Evolutionary conservation across 2,113 vertebrate genomes (phyloP), one percentile per base, ranked within the genome.

Genomic region (Typhlomys cinereus): DNA sequence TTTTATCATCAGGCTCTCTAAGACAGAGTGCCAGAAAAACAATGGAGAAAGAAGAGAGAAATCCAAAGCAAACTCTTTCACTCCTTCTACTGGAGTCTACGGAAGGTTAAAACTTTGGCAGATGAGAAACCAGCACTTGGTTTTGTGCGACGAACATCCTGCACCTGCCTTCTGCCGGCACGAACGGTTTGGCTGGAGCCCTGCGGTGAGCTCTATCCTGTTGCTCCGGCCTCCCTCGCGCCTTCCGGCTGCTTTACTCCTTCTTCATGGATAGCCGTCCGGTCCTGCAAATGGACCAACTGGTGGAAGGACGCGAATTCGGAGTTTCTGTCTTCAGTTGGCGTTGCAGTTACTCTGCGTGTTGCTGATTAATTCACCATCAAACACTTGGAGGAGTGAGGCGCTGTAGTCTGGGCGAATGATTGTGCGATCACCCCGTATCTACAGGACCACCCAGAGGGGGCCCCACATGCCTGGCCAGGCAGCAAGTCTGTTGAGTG

Each of bases 31-130:
- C 10, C 4, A 41, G 29, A 7, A 18, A 25, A 5, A 54, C 6
- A 59, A 25, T n/a, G 39, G 9, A 4, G 36, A 20, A 71, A 54
- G 62, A 27, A 74, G 25, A 78, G 25, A 52, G 44, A 44, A 71
- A 41, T 64, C 41, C 75, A 78, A 52, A 82, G 7, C 29, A 74
- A 86, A 31, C 27, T 46, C 12, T 27, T 82, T 82, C 82, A 73
- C 7, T 69, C 39, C 41, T 44, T 62, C 71, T 11, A 70, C 21
- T 73, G 74, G 76, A 29, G 9, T 71, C 41, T 39, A 79, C n/a
- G 79, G 79, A 92, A 61, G 62, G 34, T 31, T 76, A 57, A 90
- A 89, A 86, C n/a, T 48, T 76, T 46, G 71, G 48, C 54, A 84
- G 27, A 67, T 44, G 89, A 44, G 62, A 95, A 84, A 52, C 59